Conservation (phyloP, 2,888 invertebrate species). For the Folsomia candida region DNA sequence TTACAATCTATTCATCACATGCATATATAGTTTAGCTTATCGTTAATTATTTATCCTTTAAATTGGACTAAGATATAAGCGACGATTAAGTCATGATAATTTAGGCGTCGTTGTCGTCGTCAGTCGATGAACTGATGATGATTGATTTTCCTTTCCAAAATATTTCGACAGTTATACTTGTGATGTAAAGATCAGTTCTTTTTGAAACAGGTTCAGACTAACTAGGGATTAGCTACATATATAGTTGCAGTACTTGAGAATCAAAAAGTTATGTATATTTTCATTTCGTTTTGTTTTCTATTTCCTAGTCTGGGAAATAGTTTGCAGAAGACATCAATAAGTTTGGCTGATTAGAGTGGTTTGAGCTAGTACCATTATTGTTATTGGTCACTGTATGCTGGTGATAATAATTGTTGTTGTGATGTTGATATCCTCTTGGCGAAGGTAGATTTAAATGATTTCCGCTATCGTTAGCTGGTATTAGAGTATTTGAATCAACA, state of each 20-base stretch:
- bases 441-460: not conserved
- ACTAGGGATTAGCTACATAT: too few species aligned
- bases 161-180: too few species aligned
- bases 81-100: too few species aligned
- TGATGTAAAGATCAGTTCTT: too few species aligned
- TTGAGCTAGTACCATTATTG: conserved; percentile 16
- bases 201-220: too few species aligned
- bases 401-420: conserved; percentile 8
- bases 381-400: conserved; percentile 23
- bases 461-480: not conserved
- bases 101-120: too few species aligned
- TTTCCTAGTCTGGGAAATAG: conserved; percentile 24
- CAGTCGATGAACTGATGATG: too few species aligned
- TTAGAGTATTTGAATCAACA: conserved; percentile 16
- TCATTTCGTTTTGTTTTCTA: not conserved
- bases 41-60: too few species aligned
- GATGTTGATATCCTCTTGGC: not conserved
- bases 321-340: conserved; percentile 43
- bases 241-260: not conserved
- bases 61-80: too few species aligned
- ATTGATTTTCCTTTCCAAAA: too few species aligned
- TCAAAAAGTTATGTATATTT: not conserved
- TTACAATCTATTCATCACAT: too few species aligned
- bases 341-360: conserved; percentile 25
- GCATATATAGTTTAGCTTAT: too few species aligned